phyloP scores from a whole-genome alignment of 2,888 invertebrate species.

The Catocala sponsa region DNA sequence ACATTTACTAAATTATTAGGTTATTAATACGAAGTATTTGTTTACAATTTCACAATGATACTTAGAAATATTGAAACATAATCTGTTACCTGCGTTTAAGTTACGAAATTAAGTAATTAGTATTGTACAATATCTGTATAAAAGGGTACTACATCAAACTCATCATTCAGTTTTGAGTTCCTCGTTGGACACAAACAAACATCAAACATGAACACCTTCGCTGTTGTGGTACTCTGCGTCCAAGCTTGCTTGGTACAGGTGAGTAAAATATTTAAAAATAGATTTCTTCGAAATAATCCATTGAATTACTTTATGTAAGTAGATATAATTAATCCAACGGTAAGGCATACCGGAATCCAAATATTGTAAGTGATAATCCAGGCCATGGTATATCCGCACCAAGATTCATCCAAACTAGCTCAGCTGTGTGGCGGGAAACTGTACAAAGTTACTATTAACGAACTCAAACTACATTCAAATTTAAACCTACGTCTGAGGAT shows the following conservation, averaged over 20 bases:
- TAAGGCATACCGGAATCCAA: too few species aligned
- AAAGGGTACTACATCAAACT: neutral
- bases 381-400: too few species aligned
- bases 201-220: conserved; percentile 37
- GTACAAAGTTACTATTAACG: too few species aligned
- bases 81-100: too few species aligned
- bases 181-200: conserved; percentile 14
- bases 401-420: too few species aligned
- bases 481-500: too few species aligned
- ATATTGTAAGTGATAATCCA: too few species aligned
- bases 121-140: conserved; percentile 9
- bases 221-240: conserved; percentile 42
- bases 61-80: too few species aligned
- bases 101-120: neutral
- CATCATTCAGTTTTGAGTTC: conserved; percentile 30
- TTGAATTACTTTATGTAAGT: too few species aligned
- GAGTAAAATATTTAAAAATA: neutral
- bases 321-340: too few species aligned
- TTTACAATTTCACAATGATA: neutral
- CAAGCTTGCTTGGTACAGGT: conserved; percentile 35
- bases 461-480: too few species aligned
- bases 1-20: conserved; percentile 1
- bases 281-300: conserved; percentile 12
- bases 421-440: too few species aligned
- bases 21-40: neutral